Evolutionary conservation across 2,888 invertebrate genomes (phyloP).

Genomic region (Zaprionus obscuricornis): DNA sequence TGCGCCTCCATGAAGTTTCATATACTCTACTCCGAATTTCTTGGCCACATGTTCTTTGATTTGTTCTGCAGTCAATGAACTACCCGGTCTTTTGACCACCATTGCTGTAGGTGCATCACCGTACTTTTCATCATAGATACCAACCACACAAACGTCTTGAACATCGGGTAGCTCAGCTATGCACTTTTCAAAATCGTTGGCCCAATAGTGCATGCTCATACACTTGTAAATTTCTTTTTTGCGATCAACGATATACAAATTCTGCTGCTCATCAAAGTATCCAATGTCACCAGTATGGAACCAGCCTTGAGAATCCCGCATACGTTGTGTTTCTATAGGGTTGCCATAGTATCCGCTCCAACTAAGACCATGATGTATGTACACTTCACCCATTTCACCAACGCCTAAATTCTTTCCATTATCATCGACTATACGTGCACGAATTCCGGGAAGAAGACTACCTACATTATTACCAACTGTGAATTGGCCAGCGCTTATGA

Average conservation of each 20-base stretch:
- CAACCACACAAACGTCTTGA: slow-evolving; percentile 64
- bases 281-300: slow-evolving; percentile 78
- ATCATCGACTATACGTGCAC: slow-evolving; percentile 61
- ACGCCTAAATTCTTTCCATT: slow-evolving; percentile 49
- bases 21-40: slow-evolving; percentile 26
- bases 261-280: slow-evolving; percentile 67
- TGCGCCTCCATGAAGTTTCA: slow-evolving; percentile 63
- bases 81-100: slow-evolving; percentile 35
- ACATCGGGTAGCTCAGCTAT: slow-evolving; percentile 61
- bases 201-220: slow-evolving; percentile 51
- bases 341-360: slow-evolving; percentile 75
- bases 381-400: slow-evolving; percentile 66
- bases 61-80: slow-evolving; percentile 33
- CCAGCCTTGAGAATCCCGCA: slow-evolving; percentile 66
- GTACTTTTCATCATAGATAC: slow-evolving; percentile 50
- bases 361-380: slow-evolving; percentile 17
- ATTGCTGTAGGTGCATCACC: slow-evolving; percentile 67
- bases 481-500: not conserved
- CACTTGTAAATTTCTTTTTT: slow-evolving; percentile 74
- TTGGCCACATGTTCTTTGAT: slow-evolving; percentile 37
- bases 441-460: slow-evolving; percentile 34
- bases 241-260: slow-evolving; percentile 64
- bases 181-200: slow-evolving; percentile 61
- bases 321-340: slow-evolving; percentile 41
- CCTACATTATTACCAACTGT: slow-evolving; percentile 44